Percentiles rank a stretch among this genome's conserved stretches.
These are phyloP conservation scores for Tenthredo mesomela DNA, from an alignment of 2,888 invertebrate genomes.

Conservation along the genomic window DNA sequence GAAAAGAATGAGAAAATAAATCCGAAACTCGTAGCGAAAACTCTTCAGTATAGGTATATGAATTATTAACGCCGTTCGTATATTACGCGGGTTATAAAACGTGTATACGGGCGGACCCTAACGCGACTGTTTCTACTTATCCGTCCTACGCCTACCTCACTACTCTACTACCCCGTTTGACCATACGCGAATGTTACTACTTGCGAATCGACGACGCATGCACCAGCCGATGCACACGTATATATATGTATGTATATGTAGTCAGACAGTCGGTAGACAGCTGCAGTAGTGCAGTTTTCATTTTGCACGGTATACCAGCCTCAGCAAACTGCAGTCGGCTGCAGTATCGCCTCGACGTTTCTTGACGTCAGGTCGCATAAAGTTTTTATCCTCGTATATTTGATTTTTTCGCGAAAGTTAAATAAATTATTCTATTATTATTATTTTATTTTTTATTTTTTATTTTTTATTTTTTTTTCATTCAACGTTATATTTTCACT, in stretches of 20 bases:
- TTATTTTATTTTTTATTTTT: no score
- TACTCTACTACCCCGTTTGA: not conserved
- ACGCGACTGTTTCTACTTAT: conserved; percentile 29
- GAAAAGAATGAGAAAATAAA: not conserved
- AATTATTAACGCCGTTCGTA: no score
- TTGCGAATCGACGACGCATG: conserved; percentile 64
- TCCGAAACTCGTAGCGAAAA: not conserved
- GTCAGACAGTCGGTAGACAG: not conserved
- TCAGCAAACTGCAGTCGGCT: not conserved
- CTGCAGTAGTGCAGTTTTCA: conserved; percentile 25
- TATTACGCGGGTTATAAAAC: not conserved
- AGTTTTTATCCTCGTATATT: not conserved
- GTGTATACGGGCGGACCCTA: not conserved
- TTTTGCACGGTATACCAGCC: not conserved
- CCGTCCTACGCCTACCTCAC: not conserved
- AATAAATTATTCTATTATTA: no score
- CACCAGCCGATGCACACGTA: conserved; percentile 75
- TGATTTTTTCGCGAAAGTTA: not conserved
- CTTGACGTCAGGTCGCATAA: not conserved
- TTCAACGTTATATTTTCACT: no score
- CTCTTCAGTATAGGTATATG: no score
- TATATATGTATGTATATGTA: no score
- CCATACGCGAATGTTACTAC: conserved; percentile 41
- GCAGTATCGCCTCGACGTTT: not conserved
- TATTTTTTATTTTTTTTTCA: no score